Evolutionary conservation across 2,888 invertebrate genomes (phyloP).

Genomic region (Pomacea canaliculata): DNA sequence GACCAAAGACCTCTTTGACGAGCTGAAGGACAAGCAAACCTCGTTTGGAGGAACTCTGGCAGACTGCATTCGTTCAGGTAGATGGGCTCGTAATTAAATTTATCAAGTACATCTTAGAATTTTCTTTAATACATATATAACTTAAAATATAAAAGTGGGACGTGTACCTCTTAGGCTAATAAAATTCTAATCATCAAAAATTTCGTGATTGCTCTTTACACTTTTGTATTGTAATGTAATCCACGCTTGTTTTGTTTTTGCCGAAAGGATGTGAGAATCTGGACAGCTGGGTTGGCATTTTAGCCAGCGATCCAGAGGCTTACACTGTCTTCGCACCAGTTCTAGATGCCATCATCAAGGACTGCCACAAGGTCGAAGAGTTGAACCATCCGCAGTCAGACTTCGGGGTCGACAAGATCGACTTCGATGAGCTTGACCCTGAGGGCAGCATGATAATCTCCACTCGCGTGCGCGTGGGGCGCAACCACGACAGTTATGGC

Average conservation of each 20-base stretch:
- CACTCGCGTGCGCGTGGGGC: constrained; percentile 53
- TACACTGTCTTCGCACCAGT: constrained; percentile 92
- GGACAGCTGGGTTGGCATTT: constrained; percentile 77
- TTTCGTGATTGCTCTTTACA: too few species aligned
- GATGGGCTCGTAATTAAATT: constrained; percentile 73
- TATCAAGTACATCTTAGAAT: too few species aligned
- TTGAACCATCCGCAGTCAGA: constrained; percentile 89
- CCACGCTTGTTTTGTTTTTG: too few species aligned
- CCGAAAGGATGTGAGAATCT: constrained; percentile 38
- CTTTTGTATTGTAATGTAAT: too few species aligned
- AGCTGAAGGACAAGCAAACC: constrained; percentile 49
- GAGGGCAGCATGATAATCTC: constrained; percentile 44
- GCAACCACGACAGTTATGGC: constrained; percentile 48
- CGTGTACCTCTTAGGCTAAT: too few species aligned
- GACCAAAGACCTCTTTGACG: constrained; percentile 43
- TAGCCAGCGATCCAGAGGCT: constrained; percentile 95
- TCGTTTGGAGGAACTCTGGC: constrained; percentile 51
- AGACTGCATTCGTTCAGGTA: constrained; percentile 73
- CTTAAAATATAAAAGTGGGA: too few species aligned
- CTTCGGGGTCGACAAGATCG: constrained; percentile 89
- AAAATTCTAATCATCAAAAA: too few species aligned
- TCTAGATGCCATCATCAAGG: constrained; percentile 94
- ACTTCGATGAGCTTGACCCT: constrained; percentile 71
- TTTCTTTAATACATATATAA: too few species aligned
- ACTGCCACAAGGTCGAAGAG: constrained; percentile 45